Evolutionary conservation across 2,113 vertebrate species (phyloP).

Genomic region (Mus pahari): DNA sequence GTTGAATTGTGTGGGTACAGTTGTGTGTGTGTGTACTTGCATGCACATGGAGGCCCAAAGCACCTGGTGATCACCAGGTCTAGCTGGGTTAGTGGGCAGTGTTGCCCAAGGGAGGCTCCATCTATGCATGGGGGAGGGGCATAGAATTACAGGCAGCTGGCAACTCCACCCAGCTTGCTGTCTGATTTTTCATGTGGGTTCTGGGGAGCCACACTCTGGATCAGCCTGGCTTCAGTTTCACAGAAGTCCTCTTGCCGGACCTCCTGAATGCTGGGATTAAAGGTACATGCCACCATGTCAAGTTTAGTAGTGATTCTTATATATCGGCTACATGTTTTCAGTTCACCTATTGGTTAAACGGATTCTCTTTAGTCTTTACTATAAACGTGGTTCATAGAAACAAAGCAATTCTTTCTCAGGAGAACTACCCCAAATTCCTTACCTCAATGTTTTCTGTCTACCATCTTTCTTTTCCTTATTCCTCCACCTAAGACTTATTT

Average conservation of each 20-base stretch:
- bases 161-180: background rate
- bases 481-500: background rate
- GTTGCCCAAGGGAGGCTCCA: background rate
- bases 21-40: background rate
- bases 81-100: background rate
- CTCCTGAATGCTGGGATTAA: background rate
- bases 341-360: background rate
- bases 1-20: background rate
- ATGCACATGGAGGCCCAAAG: background rate
- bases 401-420: background rate
- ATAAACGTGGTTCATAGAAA: background rate
- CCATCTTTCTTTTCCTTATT: background rate
- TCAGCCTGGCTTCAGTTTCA: background rate
- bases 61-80: background rate
- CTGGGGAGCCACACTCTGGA: background rate
- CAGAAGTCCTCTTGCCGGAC: background rate
- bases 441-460: background rate
- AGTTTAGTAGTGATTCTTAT: background rate
- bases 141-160: background rate
- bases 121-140: background rate
- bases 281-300: too few species aligned
- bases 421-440: background rate
- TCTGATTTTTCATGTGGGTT: background rate
- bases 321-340: background rate
- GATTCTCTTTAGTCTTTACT: background rate